These are phyloP conservation scores for Empis stercorea DNA, from an alignment of 2,888 invertebrate genomes.

Conservation along the genomic window DNA sequence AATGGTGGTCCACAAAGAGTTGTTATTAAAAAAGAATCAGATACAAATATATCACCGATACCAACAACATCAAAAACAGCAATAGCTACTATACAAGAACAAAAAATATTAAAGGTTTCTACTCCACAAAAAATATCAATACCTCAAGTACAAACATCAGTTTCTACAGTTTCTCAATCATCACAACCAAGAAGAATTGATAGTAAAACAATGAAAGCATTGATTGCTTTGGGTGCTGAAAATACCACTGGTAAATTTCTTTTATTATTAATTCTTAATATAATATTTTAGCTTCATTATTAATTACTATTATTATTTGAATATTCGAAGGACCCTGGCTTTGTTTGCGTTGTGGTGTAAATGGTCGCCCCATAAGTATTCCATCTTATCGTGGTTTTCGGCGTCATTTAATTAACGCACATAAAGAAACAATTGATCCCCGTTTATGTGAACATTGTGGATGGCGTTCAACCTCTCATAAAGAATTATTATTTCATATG, in stretches of 20 bases:
- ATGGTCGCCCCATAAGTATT: constrained; percentile 55
- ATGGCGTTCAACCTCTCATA: constrained; percentile 57
- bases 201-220: constrained; percentile 46
- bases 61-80: constrained; percentile 13
- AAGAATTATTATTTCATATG: constrained; percentile 63
- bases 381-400: constrained; percentile 66
- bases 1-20: constrained; percentile 21
- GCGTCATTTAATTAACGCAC: constrained; percentile 68
- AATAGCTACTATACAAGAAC: constrained; percentile 5
- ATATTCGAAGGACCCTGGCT: constrained; percentile 55
- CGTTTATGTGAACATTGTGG: constrained; percentile 78
- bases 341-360: constrained; percentile 61
- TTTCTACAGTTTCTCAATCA: constrained; percentile 2
- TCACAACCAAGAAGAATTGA: constrained; percentile 42
- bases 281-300: neutral
- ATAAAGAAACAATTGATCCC: constrained; percentile 62
- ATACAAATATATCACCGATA: neutral
- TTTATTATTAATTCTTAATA: neutral
- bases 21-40: constrained; percentile 22
- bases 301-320: neutral
- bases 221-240: constrained; percentile 47
- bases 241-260: constrained; percentile 41
- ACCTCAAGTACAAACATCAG: neutral
- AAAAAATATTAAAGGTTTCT: constrained; percentile 8
- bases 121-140: neutral